Conservation (phyloP, 2,888 invertebrate genomes). For the Morpho helenor region DNA sequence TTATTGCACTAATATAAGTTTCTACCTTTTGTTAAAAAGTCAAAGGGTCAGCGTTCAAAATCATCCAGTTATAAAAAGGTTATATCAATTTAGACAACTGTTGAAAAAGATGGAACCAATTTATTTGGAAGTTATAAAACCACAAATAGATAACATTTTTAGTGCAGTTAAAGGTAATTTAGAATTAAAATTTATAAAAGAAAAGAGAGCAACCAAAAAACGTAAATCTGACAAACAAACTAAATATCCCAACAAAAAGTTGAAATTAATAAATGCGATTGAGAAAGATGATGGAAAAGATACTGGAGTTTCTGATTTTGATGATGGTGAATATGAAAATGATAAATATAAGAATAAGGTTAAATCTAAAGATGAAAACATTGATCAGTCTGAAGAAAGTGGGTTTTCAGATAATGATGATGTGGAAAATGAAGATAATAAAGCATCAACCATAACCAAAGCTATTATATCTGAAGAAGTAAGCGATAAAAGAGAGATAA, state of each 20-base stretch:
- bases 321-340: slow-evolving; percentile 64
- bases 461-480: slow-evolving; percentile 45
- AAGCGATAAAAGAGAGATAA: slow-evolving; percentile 88
- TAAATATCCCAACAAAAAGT: slow-evolving; percentile 53
- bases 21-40: slow-evolving; percentile 91
- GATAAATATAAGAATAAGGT: slow-evolving; percentile 40
- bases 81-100: slow-evolving; percentile 89
- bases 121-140: slow-evolving; percentile 83
- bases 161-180: slow-evolving; percentile 70
- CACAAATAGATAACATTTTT: slow-evolving; percentile 83
- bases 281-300: slow-evolving; percentile 67
- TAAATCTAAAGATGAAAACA: slow-evolving; percentile 28
- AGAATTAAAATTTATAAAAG: slow-evolving; percentile 45
- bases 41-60: slow-evolving; percentile 84
- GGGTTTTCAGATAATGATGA: slow-evolving; percentile 68
- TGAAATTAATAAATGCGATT: slow-evolving; percentile 59
- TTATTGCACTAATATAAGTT: slow-evolving; percentile 91
- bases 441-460: slow-evolving; percentile 37
- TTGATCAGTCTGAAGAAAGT: slow-evolving; percentile 64
- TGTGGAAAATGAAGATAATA: slow-evolving; percentile 47
- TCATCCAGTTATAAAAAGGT: slow-evolving; percentile 93
- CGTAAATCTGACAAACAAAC: slow-evolving; percentile 47
- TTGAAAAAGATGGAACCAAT: slow-evolving; percentile 85
- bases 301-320: slow-evolving; percentile 64
- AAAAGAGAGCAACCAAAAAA: slow-evolving; percentile 42